These are phyloP conservation scores for Seira ritae DNA, from an alignment of 2,888 invertebrate species.

Conservation along the genomic window DNA sequence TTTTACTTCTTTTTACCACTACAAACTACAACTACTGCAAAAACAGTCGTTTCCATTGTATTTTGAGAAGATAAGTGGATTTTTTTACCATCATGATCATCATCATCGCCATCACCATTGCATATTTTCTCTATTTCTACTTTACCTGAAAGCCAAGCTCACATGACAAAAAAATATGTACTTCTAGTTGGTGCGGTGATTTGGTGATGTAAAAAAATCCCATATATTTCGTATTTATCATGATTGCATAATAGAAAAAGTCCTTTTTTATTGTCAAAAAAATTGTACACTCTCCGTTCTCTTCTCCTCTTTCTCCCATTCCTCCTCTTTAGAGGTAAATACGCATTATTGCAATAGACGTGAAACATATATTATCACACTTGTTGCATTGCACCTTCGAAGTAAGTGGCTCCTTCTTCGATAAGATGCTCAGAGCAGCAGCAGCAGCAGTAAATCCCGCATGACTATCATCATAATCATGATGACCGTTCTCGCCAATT, in stretches of 20 bases:
- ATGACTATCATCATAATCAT: no score
- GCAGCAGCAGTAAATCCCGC: no score
- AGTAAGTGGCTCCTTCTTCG: no score
- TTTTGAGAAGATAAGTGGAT: slow-evolving; percentile 35
- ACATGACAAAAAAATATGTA: slow-evolving; percentile 23
- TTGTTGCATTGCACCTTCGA: no score
- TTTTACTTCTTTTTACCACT: slow-evolving; percentile 29
- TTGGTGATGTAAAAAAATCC: slow-evolving; percentile 32
- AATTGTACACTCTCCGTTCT: slow-evolving; percentile 42
- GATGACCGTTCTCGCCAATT: no score
- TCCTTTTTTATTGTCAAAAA: slow-evolving; percentile 47
- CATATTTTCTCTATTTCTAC: slow-evolving; percentile 35
- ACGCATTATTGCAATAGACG: slow-evolving; percentile 22
- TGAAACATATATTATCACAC: slow-evolving; percentile 53
- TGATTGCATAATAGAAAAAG: slow-evolving; percentile 53
- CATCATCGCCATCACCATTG: slow-evolving; percentile 4
- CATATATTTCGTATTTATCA: slow-evolving; percentile 38
- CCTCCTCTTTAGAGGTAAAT: no score
- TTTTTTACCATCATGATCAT: slow-evolving; percentile 25
- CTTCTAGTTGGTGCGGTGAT: no score
- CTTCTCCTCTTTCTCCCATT: slow-evolving; percentile 31
- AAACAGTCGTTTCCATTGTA: slow-evolving; percentile 1
- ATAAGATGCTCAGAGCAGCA: no score
- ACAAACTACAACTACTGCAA: slow-evolving; percentile 18
- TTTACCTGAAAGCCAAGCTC: no score